Evolutionary conservation across 1,140 invertebrate genomes (phyloP).

Genomic region (Camponotus pennsylvanicus): DNA sequence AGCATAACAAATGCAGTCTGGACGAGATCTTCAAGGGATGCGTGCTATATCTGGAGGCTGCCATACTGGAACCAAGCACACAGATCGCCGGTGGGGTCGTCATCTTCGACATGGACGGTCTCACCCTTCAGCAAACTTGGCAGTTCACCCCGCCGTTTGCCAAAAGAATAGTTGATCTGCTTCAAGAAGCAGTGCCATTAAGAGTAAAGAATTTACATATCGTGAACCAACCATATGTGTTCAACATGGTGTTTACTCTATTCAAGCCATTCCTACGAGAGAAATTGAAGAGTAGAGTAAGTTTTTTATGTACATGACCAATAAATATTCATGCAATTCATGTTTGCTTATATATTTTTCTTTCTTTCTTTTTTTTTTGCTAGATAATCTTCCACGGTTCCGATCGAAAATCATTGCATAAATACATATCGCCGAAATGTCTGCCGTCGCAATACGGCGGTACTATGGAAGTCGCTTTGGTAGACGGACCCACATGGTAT

Average conservation of each 20-base stretch:
- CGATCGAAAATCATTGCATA: constrained; percentile 92
- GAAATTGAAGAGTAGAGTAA: constrained; percentile 89
- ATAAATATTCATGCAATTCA: background rate
- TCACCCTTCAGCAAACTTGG: constrained; percentile 92
- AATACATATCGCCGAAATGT: constrained; percentile 92
- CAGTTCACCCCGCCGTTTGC: constrained; percentile 94
- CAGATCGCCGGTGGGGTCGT: constrained; percentile 92
- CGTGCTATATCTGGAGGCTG: constrained; percentile 92
- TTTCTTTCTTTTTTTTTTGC: constrained; percentile 47
- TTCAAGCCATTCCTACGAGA: constrained; percentile 95
- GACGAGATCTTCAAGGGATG: constrained; percentile 94
- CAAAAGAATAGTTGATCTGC: constrained; percentile 93
- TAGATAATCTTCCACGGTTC: constrained; percentile 94
- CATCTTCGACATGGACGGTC: constrained; percentile 94
- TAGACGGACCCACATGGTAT: constrained; percentile 91
- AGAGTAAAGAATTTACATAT: constrained; percentile 95
- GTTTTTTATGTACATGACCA: constrained; percentile 28
- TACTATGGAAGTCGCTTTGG: constrained; percentile 88
- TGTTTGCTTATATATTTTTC: constrained; percentile 36
- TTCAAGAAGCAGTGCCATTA: constrained; percentile 93
- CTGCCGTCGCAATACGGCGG: constrained; percentile 94
- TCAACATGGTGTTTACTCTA: constrained; percentile 94
- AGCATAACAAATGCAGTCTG: constrained; percentile 91
- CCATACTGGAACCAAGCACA: constrained; percentile 92
- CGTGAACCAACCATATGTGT: constrained; percentile 95